A percentile compares a stretch with the other conserved stretches of the same genome.
phyloP scores from a whole-genome alignment of 2,113 vertebrate species.

The Chroicocephalus ridibundus region DNA sequence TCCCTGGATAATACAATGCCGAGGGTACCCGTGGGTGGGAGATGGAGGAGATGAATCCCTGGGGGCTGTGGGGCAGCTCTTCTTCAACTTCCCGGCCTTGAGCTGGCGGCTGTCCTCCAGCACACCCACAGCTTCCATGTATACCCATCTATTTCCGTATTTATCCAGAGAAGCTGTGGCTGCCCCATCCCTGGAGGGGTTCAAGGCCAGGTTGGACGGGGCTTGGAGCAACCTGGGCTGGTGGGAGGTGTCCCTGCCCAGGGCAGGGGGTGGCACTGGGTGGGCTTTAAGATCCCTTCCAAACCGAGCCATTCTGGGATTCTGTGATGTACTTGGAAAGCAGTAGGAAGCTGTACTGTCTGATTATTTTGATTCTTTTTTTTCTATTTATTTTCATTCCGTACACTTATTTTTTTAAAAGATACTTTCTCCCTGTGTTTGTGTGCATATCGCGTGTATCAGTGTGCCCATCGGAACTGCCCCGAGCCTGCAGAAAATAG shows the following conservation, averaged over 20 bases:
- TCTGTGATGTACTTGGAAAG: background rate
- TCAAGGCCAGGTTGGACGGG: background rate
- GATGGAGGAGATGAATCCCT: background rate
- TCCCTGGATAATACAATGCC: accelerated
- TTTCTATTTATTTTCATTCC: background rate
- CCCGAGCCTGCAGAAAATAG: background rate
- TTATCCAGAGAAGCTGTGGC: background rate
- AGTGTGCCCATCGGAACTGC: background rate
- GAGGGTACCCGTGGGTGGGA: background rate
- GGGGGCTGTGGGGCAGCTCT: background rate
- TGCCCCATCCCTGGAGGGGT: background rate
- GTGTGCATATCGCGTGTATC: accelerated
- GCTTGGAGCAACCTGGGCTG: background rate
- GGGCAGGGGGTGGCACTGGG: background rate
- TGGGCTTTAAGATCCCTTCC: background rate
- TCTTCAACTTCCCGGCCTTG: no score
- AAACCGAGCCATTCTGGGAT: background rate
- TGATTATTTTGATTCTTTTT: background rate
- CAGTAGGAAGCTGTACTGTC: background rate
- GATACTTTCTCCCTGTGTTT: background rate
- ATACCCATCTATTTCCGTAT: background rate
- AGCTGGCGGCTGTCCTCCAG: background rate
- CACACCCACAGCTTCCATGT: background rate
- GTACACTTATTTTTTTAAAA: background rate
- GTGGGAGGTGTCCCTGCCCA: background rate